phyloP scores from a whole-genome alignment of 2,113 vertebrate species.

The Sylvilagus bachmani region DNA sequence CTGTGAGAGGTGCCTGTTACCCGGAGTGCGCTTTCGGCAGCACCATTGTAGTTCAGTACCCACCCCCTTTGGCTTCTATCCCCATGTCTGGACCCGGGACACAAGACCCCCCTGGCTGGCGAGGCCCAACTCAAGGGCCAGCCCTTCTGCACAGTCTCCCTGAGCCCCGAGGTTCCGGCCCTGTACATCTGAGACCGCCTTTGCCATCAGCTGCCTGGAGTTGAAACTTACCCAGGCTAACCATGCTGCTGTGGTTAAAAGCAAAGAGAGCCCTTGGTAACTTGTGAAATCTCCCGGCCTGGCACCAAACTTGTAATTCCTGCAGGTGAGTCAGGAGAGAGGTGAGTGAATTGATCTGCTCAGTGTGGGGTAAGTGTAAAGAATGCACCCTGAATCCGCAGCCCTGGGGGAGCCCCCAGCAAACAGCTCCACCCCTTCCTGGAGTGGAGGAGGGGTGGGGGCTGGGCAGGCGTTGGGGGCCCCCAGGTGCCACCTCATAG shows the following conservation, averaged over 20 bases:
- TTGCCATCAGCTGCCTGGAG: not conserved
- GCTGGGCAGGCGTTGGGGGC: not conserved
- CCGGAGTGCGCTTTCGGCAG: not conserved
- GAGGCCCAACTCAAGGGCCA: not conserved
- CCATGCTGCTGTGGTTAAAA: not conserved
- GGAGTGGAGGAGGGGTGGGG: not conserved
- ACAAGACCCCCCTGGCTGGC: no score
- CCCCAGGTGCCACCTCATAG: not conserved
- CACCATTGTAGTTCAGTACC: not conserved
- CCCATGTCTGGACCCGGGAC: fast-evolving
- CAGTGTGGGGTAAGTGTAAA: not conserved
- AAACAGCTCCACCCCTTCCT: not conserved
- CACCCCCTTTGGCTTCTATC: no score
- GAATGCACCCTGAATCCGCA: not conserved
- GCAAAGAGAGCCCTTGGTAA: not conserved
- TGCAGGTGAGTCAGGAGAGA: not conserved
- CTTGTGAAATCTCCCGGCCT: constrained; percentile 24
- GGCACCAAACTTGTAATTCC: not conserved
- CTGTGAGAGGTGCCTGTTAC: not conserved
- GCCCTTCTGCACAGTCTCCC: not conserved
- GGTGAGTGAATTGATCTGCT: not conserved
- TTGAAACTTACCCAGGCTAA: constrained; percentile 13
- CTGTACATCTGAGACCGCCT: not conserved
- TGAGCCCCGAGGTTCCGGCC: not conserved
- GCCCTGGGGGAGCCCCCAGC: not conserved